Conservation (phyloP, 2,797 vertebrate species). For the Lutjanus argentimaculatus region DNA sequence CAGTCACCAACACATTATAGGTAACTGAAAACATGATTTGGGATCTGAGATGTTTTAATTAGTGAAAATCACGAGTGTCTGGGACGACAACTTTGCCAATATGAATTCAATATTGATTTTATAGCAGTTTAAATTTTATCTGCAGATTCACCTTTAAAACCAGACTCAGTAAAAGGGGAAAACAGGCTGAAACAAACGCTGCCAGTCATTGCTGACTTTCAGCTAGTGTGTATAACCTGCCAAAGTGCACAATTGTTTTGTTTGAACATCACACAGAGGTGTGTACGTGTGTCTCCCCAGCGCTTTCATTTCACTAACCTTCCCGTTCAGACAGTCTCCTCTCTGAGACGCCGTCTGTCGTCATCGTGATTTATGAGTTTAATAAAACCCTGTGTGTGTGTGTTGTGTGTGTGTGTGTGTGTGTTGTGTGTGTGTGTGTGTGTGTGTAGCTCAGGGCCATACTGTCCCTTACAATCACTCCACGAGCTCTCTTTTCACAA, state of each 20-base stretch:
- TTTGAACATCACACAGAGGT: constrained; percentile 36
- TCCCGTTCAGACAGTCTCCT: constrained; percentile 81
- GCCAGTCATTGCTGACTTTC: constrained; percentile 25
- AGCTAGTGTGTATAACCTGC: constrained; percentile 37
- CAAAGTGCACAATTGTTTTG: constrained; percentile 50
- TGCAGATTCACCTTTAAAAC: constrained; percentile 9
- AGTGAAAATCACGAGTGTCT: background rate
- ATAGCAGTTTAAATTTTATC: background rate
- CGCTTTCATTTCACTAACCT: constrained; percentile 78
- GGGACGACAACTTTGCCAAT: background rate
- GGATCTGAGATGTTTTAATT: constrained; percentile 10
- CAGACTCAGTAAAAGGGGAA: background rate
- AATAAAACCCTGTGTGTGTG: constrained; percentile 78
- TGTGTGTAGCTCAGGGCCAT: constrained; percentile 79
- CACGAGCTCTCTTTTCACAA: constrained; percentile 76
- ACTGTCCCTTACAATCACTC: constrained; percentile 85
- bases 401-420: constrained; percentile 62
- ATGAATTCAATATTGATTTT: constrained; percentile 6
- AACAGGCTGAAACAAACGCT: background rate
- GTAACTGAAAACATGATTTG: constrained; percentile 1
- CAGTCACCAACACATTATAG: background rate
- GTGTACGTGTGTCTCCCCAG: constrained; percentile 42
- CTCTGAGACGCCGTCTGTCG: constrained; percentile 79
- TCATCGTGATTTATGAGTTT: constrained; percentile 85
- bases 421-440: constrained; percentile 46